A percentile compares a stretch with the other conserved stretches of the same genome.
phyloP scores from a whole-genome alignment of 1,140 invertebrate genomes.

The Ips nitidus region DNA sequence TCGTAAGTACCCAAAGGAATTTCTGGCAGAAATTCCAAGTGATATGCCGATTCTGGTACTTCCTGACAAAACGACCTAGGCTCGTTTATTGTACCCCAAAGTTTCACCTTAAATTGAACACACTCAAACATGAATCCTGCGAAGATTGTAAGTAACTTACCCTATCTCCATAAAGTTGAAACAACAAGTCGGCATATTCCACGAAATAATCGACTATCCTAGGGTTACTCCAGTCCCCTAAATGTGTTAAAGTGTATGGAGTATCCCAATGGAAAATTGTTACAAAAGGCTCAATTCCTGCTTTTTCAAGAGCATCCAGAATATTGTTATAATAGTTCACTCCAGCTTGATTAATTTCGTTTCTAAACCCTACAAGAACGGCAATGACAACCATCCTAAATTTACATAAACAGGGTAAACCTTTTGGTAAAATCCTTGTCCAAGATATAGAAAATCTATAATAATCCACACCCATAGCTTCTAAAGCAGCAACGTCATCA shows the following conservation, averaged over 20 bases:
- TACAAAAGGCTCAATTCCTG: slow-evolving; percentile 51
- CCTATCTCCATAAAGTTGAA: slow-evolving; percentile 38
- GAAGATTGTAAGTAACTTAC: slow-evolving; percentile 11
- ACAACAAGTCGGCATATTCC: slow-evolving; percentile 46
- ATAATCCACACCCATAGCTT: slow-evolving; percentile 20
- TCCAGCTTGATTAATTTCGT: slow-evolving; percentile 16
- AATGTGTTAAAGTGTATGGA: slow-evolving; percentile 46
- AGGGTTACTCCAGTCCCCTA: slow-evolving; percentile 48
- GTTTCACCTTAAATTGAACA: slow-evolving; percentile 46
- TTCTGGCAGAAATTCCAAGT: slow-evolving; percentile 40
- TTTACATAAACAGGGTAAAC: neutral
- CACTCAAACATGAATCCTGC: neutral
- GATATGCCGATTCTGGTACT: slow-evolving; percentile 53
- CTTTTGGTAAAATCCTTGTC: slow-evolving; percentile 21
- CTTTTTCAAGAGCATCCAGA: slow-evolving; percentile 1
- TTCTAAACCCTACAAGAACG: slow-evolving; percentile 4
- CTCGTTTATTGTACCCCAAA: slow-evolving; percentile 59
- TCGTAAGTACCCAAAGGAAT: slow-evolving; percentile 50
- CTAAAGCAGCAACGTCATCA: slow-evolving; percentile 16
- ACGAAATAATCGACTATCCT: slow-evolving; percentile 45
- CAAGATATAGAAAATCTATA: slow-evolving; percentile 31
- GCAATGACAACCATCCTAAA: too few species aligned
- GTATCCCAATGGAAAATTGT: slow-evolving; percentile 51
- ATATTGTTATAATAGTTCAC: slow-evolving; percentile 24
- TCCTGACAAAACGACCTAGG: slow-evolving; percentile 47